Evolutionary conservation across 1,140 invertebrate species (phyloP).

Genomic region (Leptestheria dahalacensis): DNA sequence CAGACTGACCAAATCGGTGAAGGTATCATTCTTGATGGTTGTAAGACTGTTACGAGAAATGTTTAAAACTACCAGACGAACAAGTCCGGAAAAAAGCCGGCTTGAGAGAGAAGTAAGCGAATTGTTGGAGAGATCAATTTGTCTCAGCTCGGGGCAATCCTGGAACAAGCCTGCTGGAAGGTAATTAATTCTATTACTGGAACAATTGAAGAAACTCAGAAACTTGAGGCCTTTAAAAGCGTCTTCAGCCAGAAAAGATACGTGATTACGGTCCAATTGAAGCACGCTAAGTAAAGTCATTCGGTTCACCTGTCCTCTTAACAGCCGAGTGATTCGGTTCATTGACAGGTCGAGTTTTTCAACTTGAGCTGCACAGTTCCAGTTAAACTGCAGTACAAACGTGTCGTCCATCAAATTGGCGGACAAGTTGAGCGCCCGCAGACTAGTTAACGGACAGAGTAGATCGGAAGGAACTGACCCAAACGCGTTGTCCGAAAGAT

Average conservation of each 20-base stretch:
- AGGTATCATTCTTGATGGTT: slow-evolving; percentile 50
- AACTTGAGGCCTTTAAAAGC: slow-evolving; percentile 48
- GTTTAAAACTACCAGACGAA: slow-evolving; percentile 55
- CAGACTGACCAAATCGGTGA: slow-evolving; percentile 55
- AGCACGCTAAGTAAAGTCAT: slow-evolving; percentile 43
- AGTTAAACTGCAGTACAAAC: slow-evolving; percentile 45
- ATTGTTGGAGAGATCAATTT: slow-evolving; percentile 64
- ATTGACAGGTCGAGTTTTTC: slow-evolving; percentile 53
- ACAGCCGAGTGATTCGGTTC: slow-evolving; percentile 50
- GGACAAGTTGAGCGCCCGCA: slow-evolving; percentile 54
- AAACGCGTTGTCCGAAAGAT: slow-evolving; percentile 64
- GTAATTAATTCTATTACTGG: slow-evolving; percentile 54
- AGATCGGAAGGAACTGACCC: slow-evolving; percentile 54
- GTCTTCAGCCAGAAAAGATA: slow-evolving; percentile 49
- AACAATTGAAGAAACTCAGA: slow-evolving; percentile 54
- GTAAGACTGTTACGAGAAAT: slow-evolving; percentile 54
- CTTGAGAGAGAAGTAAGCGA: slow-evolving; percentile 55
- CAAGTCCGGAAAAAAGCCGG: slow-evolving; percentile 49
- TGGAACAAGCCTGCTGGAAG: slow-evolving; percentile 57
- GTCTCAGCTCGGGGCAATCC: slow-evolving; percentile 44
- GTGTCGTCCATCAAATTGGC: slow-evolving; percentile 62
- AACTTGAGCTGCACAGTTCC: slow-evolving; percentile 29
- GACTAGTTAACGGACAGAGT: slow-evolving; percentile 52
- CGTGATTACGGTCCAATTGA: not conserved
- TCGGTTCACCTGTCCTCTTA: slow-evolving; percentile 54